Conservation (phyloP, 2,888 invertebrate genomes). For the Hypena proboscidalis region DNA sequence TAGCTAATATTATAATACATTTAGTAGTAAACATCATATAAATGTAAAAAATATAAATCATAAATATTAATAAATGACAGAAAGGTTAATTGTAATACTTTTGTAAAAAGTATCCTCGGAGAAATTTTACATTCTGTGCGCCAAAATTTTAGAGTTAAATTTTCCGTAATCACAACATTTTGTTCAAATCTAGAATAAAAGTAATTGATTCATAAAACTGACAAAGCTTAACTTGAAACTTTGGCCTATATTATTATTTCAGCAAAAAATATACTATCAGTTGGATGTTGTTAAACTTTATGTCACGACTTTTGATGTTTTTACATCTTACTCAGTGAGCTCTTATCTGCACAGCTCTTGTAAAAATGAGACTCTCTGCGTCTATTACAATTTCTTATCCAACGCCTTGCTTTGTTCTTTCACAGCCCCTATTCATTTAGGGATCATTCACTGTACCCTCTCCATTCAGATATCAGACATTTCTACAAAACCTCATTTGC, state of each 20-base stretch:
- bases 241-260: too few relatives aligned
- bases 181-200: too few relatives aligned
- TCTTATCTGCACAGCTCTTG: conserved; percentile 53
- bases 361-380: conserved; percentile 56
- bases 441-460: conserved; percentile 45
- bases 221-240: neutral
- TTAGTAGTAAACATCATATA: too few relatives aligned
- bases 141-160: too few relatives aligned
- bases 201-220: too few relatives aligned
- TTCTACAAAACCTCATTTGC: conserved; percentile 37
- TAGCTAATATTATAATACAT: too few relatives aligned
- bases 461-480: conserved; percentile 37
- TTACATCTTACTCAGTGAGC: conserved; percentile 13
- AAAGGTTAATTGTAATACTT: too few relatives aligned
- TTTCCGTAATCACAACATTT: too few relatives aligned
- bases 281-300: conserved; percentile 6
- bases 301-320: conserved; percentile 17
- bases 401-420: conserved; percentile 51
- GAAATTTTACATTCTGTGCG: too few relatives aligned
- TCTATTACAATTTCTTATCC: conserved; percentile 59
- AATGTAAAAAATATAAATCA: too few relatives aligned
- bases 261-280: neutral
- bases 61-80: too few relatives aligned
- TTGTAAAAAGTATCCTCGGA: too few relatives aligned
- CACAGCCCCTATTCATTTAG: conserved; percentile 45